Conservation (phyloP, 2,888 invertebrate genomes). For the Diplazon laetatorius region DNA sequence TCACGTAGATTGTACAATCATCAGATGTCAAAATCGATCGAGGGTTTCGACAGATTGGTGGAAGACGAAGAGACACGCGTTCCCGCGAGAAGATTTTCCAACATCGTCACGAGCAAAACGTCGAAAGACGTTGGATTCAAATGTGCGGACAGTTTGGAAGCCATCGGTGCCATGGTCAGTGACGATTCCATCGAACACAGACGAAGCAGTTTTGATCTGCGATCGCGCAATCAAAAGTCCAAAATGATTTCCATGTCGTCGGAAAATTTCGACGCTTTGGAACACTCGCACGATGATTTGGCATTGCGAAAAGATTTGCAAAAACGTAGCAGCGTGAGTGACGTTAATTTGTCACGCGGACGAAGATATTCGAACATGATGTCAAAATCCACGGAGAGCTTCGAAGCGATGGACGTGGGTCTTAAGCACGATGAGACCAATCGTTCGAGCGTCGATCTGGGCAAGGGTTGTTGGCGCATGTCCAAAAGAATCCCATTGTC, state of each 20-base stretch:
- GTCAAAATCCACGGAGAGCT: constrained; percentile 78
- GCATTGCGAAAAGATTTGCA: constrained; percentile 66
- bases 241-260: constrained; percentile 79
- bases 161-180: constrained; percentile 72
- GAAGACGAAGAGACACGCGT: constrained; percentile 68
- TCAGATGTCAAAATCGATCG: constrained; percentile 75
- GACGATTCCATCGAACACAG: constrained; percentile 70
- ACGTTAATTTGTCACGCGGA: constrained; percentile 73
- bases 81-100: constrained; percentile 50
- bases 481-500: constrained; percentile 74
- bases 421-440: constrained; percentile 64
- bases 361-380: constrained; percentile 72
- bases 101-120: constrained; percentile 46
- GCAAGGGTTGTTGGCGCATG: constrained; percentile 65
- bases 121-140: constrained; percentile 36
- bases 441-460: constrained; percentile 57
- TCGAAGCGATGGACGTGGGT: constrained; percentile 71
- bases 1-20: constrained; percentile 53
- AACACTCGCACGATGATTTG: constrained; percentile 56
- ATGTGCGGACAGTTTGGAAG: constrained; percentile 77
- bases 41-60: constrained; percentile 75
- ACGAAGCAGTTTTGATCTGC: constrained; percentile 75
- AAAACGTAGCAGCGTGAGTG: constrained; percentile 77
- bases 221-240: constrained; percentile 64
- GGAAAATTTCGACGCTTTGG: constrained; percentile 76